Percentiles rank a stretch among this genome's conserved stretches.
These are phyloP conservation scores for Pangasianodon gigas DNA, from an alignment of 2,113 vertebrate species.

Conservation along the genomic window DNA sequence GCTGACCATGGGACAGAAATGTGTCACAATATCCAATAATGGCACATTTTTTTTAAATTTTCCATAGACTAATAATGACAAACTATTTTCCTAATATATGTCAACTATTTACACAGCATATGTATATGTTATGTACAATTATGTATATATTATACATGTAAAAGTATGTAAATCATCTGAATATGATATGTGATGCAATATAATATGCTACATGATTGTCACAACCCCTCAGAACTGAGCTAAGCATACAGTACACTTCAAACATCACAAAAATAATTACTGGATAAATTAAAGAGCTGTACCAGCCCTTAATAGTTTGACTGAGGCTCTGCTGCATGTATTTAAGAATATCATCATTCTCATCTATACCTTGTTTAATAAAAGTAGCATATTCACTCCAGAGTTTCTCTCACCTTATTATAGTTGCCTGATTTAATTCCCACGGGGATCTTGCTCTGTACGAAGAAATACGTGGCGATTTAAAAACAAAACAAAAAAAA, in stretches of 20 bases:
- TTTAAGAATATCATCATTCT: not conserved
- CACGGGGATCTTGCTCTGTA: constrained; percentile 89
- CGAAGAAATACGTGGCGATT: constrained; percentile 25
- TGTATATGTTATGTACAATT: not conserved
- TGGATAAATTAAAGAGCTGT: not conserved
- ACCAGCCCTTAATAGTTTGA: not conserved
- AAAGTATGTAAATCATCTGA: not conserved
- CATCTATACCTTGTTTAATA: not conserved
- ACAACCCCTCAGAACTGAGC: not conserved
- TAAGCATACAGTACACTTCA: not conserved
- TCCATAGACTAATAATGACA: not conserved
- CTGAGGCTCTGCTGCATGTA: not conserved
- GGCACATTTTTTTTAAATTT: not conserved
- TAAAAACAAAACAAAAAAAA: not conserved
- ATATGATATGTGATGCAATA: not conserved
- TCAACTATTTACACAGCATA: not conserved
- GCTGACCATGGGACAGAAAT: not conserved
- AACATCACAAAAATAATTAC: not conserved
- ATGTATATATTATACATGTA: not conserved
- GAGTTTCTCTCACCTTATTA: constrained; percentile 83
- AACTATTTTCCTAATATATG: not conserved
- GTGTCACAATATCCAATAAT: not conserved
- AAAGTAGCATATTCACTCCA: not conserved
- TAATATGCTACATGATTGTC: not conserved
- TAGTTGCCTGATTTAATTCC: constrained; percentile 95